Conservation (phyloP, 2,113 vertebrate genomes). For the Rutilus rutilus region DNA sequence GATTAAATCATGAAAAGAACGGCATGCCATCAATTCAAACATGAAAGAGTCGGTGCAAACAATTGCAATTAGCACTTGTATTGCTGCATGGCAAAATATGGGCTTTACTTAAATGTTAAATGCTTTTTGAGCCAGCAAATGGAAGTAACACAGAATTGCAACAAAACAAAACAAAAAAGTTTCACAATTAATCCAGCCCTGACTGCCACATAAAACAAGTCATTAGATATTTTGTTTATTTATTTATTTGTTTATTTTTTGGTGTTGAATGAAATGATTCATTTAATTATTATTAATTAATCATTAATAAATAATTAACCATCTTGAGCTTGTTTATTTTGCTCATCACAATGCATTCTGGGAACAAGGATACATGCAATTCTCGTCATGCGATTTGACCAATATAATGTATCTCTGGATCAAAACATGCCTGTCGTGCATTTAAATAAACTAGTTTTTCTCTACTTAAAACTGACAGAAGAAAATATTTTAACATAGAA, state of each 20-base stretch:
- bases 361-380: no score
- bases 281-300: neutral
- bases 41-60: neutral
- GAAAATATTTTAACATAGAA: neutral
- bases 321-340: no score
- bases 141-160: neutral
- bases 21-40: neutral
- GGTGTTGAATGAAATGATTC: neutral
- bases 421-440: no score
- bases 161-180: no score
- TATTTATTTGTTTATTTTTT: neutral
- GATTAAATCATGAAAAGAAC: conserved; percentile 34
- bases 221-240: neutral
- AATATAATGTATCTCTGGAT: no score
- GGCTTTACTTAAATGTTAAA: neutral
- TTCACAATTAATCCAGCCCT: neutral
- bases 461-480: no score
- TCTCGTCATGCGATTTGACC: no score
- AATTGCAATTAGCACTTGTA: neutral
- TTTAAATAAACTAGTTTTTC: no score
- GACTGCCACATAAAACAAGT: neutral
- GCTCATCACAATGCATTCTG: no score
- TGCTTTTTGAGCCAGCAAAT: neutral
- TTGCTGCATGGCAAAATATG: neutral
- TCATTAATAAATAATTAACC: no score